Evolutionary conservation across 30 jellyfish, hydroid and myxozoan genomes (phyloP), one percentile per base, ranked within the genome.

Genomic region (Nemopilema nomurai): DNA sequence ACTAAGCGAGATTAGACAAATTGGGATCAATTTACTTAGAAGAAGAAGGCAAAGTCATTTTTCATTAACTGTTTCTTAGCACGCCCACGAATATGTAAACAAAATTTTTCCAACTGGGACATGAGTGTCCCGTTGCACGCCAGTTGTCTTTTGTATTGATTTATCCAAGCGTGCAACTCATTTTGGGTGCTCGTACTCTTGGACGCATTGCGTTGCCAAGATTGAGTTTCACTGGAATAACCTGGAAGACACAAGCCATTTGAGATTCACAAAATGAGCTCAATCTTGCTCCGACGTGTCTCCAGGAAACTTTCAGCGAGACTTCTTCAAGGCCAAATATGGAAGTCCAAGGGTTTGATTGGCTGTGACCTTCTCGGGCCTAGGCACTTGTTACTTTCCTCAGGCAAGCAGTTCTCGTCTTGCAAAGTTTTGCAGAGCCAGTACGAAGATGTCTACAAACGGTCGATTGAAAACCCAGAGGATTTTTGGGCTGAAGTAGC

Each of bases 401-500:
- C 70, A 30, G 32, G 76, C 16, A 29, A 49, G 23, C 25, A 33
- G 33, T 62, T 71, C 82, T 1, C 49, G n/a, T 20, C 76, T 28
- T 22, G 67, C 22, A 73, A 26, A 28, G 65, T 17, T 30, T 17
- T 17, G 65, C 77, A 73, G 8, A 21, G 79, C 0, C 71, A 64
- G 18, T 82, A 82, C 51, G 97, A 89, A 57, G 81, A 79, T 16
- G 79, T 69, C 28, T 90, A 50, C 81, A 83, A 84, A 24, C 71
- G 77, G 51, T 82, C 96, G 23, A 69, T 91, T 25, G 93, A 91
- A 23, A 86, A 51, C 8, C 93, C 92, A 16, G 97, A 91, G 64
- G 96, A 91, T 67, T 91, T 91, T 63, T 91, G 97, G 97, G 97
- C 80, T 23, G 90, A 81, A 28, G 86, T 67, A 23, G 97, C 97